These are phyloP conservation scores for Leptopilina boulardi DNA, from an alignment of 1,140 invertebrate species.

Conservation along the genomic window DNA sequence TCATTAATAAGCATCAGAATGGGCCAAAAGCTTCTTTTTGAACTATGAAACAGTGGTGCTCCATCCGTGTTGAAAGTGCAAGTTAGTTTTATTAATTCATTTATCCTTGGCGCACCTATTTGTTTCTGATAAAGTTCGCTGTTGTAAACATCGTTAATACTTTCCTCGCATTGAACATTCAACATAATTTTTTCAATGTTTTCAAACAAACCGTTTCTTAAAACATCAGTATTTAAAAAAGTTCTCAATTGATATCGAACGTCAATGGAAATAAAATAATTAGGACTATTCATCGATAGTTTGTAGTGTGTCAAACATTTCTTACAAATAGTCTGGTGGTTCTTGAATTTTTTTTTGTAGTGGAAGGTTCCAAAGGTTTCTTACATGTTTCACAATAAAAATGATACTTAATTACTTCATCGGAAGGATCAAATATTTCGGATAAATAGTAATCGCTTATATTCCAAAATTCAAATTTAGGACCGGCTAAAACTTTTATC, in stretches of 20 bases:
- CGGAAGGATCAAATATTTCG: slow-evolving; percentile 37
- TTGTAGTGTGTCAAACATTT: not conserved
- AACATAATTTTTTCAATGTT: not conserved
- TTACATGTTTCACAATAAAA: slow-evolving; percentile 38
- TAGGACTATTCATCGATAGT: not conserved
- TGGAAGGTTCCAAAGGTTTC: not conserved
- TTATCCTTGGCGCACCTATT: not conserved
- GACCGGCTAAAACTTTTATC: slow-evolving; percentile 36
- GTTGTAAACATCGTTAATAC: not conserved
- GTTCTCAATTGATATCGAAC: not conserved
- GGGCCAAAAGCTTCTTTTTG: not conserved
- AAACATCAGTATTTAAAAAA: not conserved
- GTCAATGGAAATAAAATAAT: not conserved
- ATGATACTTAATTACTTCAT: slow-evolving; percentile 30
- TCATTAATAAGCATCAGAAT: not conserved
- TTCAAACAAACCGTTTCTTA: not conserved
- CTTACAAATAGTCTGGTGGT: not conserved
- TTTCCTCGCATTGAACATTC: not conserved
- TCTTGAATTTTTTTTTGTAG: not conserved
- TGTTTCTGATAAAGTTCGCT: not conserved
- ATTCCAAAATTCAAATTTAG: slow-evolving; percentile 36
- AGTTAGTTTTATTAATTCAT: not conserved
- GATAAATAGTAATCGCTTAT: slow-evolving; percentile 18
- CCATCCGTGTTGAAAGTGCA: too few species aligned
- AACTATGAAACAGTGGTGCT: not conserved